These are phyloP conservation scores for Cyclina sinensis DNA, from an alignment of 1,140 invertebrate species.

Conservation along the genomic window DNA sequence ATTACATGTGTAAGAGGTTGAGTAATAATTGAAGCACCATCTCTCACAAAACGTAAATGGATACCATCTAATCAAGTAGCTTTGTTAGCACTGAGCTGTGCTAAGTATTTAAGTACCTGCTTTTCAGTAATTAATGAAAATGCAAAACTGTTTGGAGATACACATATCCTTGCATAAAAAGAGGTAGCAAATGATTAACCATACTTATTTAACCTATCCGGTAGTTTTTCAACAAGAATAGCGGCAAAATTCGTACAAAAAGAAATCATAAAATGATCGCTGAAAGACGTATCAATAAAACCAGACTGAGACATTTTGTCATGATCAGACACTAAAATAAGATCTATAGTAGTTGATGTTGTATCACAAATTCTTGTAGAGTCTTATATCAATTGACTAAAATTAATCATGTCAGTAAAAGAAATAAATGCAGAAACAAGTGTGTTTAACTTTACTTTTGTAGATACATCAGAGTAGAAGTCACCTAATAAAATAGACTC, in stretches of 20 bases:
- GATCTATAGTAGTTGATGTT: slow-evolving; percentile 38
- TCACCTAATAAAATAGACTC: slow-evolving; percentile 53
- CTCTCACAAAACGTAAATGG: slow-evolving; percentile 34
- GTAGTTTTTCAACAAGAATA: slow-evolving; percentile 41
- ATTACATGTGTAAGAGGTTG: slow-evolving; percentile 34
- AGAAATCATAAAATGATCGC: slow-evolving; percentile 41
- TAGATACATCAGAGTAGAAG: slow-evolving; percentile 50
- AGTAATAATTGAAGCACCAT: slow-evolving; percentile 27
- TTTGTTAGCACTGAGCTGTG: too few species aligned
- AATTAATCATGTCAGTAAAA: too few species aligned
- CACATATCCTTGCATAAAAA: slow-evolving; percentile 37
- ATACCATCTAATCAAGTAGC: too few species aligned
- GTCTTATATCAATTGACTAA: slow-evolving; percentile 44
- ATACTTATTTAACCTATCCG: slow-evolving; percentile 29
- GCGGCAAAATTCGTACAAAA: slow-evolving; percentile 35
- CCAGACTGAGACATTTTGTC: slow-evolving; percentile 50
- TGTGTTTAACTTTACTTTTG: neutral
- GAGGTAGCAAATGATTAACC: slow-evolving; percentile 14
- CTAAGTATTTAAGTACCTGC: slow-evolving; percentile 9
- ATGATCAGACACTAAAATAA: too few species aligned
- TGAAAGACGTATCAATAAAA: slow-evolving; percentile 35
- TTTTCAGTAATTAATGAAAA: slow-evolving; percentile 46
- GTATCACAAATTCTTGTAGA: slow-evolving; percentile 32
- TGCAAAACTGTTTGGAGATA: slow-evolving; percentile 47
- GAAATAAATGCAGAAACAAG: slow-evolving; percentile 4